Conservation (phyloP, 2,113 vertebrate genomes). For the Pedionomus torquatus region DNA sequence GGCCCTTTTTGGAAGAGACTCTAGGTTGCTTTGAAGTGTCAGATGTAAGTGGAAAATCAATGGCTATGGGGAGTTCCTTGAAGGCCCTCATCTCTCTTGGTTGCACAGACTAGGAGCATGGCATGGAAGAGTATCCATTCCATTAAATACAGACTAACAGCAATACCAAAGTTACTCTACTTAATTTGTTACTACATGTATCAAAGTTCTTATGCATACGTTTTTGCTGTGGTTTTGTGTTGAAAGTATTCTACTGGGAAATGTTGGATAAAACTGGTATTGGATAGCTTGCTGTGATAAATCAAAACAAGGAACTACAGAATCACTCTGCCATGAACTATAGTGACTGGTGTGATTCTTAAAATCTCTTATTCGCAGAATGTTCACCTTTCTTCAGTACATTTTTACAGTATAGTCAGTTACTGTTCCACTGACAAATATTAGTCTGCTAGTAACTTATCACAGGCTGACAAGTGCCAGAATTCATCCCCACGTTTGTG, state of each 20-base stretch:
- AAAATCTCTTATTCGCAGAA: not conserved
- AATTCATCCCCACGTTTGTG: slow-evolving; percentile 43
- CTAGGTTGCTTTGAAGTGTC: not conserved
- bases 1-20: not conserved
- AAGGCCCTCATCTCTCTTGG: not conserved
- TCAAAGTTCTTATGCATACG: not conserved
- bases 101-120: not conserved
- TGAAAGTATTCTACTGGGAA: not conserved
- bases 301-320: slow-evolving; percentile 8
- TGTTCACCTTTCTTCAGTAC: slow-evolving; percentile 40
- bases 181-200: not conserved
- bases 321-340: slow-evolving; percentile 38
- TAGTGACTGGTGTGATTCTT: slow-evolving; percentile 22
- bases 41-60: not conserved
- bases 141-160: not conserved
- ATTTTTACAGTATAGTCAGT: slow-evolving; percentile 63
- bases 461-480: slow-evolving; percentile 40
- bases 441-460: slow-evolving; percentile 64
- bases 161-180: not conserved
- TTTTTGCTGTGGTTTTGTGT: not conserved
- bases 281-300: not conserved
- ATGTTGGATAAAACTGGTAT: not conserved
- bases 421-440: slow-evolving; percentile 63
- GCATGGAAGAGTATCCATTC: not conserved
- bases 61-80: not conserved